Base-by-base conservation (phyloP, 1,140 invertebrate genomes). In the Lepidostoma basale region DNA sequence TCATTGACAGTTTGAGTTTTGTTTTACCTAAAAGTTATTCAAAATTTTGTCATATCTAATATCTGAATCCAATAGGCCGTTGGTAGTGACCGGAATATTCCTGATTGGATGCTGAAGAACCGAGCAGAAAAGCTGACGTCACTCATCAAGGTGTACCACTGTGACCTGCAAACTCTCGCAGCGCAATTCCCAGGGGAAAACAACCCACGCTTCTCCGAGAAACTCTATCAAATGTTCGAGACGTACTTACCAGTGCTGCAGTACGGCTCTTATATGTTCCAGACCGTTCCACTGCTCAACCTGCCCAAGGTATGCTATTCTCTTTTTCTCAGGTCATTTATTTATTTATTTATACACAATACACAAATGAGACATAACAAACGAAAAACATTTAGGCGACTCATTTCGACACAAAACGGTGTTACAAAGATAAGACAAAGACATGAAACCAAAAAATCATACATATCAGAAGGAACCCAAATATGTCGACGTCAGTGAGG, bases 31-130 rank as follows among this genome's bases (percentile, higher is more conserved):
- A 5, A 9, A 12, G 10, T 36, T 36, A 36, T 12, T 36, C 14
- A 12, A 36, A 36, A 36, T 12, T 36, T 36, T 2, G 33, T 36
- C 10, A 36, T 12, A 36, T 12, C 14, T 1, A 36, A 36, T 36
- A 5, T n/a, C n/a, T 36, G 1, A 2, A 36, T 47, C 20, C 0
- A n/a, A 1, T 67, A 93, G 91, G 91, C 89, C 45, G 88, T 93
- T 64, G 92, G 92, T 14, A 93, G 91, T n/a, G 92, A 94, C 78
- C 85, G 90, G 42, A 92, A 92, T 76, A 91, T 92, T 67, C 87
- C 90, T 8, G 90, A 93, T 75, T 90, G 89, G 86, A 82, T 93
- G 62, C 74, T 95, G 6, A 85, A 92, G 74, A 88, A 91, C 76
- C 85, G 92, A 44, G 89, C 90, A 0, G 84, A 88, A 49, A 87